Conservation (phyloP, 2,797 vertebrate species). For the Champsocephalus gunnari region DNA sequence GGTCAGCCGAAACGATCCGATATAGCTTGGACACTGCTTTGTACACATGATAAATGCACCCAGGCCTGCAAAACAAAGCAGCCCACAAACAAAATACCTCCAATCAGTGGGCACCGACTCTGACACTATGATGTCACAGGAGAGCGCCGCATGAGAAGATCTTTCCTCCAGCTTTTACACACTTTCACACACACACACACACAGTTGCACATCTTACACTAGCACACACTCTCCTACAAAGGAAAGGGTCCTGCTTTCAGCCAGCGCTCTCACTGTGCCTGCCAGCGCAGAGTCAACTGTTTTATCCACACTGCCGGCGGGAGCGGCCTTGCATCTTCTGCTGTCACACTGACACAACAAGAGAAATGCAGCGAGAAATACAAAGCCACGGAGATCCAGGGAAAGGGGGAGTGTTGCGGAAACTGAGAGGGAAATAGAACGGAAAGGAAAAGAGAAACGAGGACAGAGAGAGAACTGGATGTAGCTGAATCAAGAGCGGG, state of each 20-base stretch:
- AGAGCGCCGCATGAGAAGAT: constrained; percentile 14
- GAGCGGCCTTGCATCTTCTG: constrained; percentile 69
- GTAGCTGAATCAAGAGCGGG: constrained; percentile 20
- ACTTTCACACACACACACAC: not conserved
- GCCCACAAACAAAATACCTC: constrained; percentile 16
- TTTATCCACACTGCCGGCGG: constrained; percentile 72
- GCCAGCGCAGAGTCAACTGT: constrained; percentile 74
- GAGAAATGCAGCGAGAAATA: constrained; percentile 58
- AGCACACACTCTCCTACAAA: constrained; percentile 27
- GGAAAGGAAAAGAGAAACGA: constrained; percentile 9
- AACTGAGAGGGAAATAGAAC: constrained; percentile 34
- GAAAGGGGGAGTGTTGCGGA: constrained; percentile 7
- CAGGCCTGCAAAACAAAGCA: not conserved
- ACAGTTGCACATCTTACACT: constrained; percentile 26
- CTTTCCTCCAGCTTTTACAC: constrained; percentile 30
- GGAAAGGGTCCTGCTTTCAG: constrained; percentile 53
- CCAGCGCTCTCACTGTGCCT: constrained; percentile 57
- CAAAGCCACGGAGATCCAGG: constrained; percentile 47
- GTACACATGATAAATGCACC: constrained; percentile 4
- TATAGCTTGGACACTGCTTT: constrained; percentile 15
- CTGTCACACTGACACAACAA: constrained; percentile 78
- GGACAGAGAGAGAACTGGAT: not conserved
- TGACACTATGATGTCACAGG: constrained; percentile 18
- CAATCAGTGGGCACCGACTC: not conserved
- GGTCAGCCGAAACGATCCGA: constrained; percentile 1